Evolutionary conservation across 2,113 vertebrate genomes (phyloP).

Genomic region (Cygnus buccinator): DNA sequence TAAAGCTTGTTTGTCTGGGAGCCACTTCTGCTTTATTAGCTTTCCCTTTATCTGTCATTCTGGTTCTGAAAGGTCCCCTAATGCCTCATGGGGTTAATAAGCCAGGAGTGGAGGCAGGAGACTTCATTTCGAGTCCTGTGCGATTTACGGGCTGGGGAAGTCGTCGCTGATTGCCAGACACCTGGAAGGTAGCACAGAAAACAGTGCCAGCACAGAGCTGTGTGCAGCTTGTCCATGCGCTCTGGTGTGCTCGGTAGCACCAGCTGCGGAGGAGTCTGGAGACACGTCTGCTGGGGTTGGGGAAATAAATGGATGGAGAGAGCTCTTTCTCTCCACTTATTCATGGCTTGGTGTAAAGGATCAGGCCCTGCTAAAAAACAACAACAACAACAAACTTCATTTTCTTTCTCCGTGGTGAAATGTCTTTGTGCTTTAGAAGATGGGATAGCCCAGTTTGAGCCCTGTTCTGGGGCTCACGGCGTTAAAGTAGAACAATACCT

Average conservation of each 20-base stretch:
- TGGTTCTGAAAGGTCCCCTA: neutral
- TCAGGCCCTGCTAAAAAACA: neutral
- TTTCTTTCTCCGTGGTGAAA: neutral
- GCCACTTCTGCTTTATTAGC: conserved; percentile 14
- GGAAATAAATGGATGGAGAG: neutral
- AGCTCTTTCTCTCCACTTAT: neutral
- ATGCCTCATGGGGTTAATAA: conserved; percentile 38
- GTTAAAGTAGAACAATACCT: neutral
- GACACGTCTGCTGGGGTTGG: neutral
- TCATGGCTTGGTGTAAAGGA: neutral
- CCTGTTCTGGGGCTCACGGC: neutral
- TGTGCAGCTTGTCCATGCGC: neutral
- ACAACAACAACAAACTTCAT: too few relatives aligned
- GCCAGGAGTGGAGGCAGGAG: neutral
- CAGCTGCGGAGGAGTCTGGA: neutral
- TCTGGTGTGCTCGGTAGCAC: neutral
- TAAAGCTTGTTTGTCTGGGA: neutral
- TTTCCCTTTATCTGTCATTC: neutral
- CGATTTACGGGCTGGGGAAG: neutral
- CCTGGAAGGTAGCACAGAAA: neutral
- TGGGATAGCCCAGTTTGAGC: neutral
- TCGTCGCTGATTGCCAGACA: neutral
- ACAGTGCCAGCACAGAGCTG: neutral
- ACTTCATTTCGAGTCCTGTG: conserved; percentile 11
- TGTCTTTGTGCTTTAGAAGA: neutral